These are phyloP conservation scores for Eufriesea mexicana DNA, from an alignment of 1,140 invertebrate species.

Conservation along the genomic window DNA sequence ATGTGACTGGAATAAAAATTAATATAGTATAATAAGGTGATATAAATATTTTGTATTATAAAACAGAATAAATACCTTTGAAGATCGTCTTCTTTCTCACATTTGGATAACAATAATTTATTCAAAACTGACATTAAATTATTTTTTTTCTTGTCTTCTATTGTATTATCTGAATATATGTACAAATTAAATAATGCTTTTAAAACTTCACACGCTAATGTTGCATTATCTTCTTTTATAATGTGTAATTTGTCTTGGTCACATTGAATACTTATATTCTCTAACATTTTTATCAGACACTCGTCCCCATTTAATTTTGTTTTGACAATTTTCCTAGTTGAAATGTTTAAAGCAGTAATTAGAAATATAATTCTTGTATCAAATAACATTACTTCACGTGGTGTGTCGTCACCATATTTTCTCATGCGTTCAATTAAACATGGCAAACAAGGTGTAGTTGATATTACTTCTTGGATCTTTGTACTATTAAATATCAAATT, in stretches of 20 bases:
- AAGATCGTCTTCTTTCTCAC: constrained; percentile 87
- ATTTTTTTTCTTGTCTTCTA: constrained; percentile 88
- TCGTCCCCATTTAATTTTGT: constrained; percentile 91
- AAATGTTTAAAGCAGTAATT: constrained; percentile 90
- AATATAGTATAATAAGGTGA: neutral
- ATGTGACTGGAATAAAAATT: constrained; percentile 72
- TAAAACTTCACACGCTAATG: constrained; percentile 91
- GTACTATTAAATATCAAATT: constrained; percentile 94
- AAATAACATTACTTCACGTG: constrained; percentile 91
- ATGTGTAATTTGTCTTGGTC: constrained; percentile 67
- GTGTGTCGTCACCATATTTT: constrained; percentile 84
- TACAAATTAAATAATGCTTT: constrained; percentile 95
- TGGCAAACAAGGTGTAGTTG: constrained; percentile 88
- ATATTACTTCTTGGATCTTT: constrained; percentile 87
- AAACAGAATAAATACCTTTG: constrained; percentile 83
- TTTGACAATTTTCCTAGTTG: constrained; percentile 88
- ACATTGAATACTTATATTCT: constrained; percentile 85
- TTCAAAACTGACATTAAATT: constrained; percentile 89
- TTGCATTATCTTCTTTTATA: constrained; percentile 84
- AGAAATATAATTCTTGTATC: constrained; percentile 95
- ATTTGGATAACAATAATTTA: constrained; percentile 87
- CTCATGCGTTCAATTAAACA: constrained; percentile 89
- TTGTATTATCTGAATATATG: constrained; percentile 80
- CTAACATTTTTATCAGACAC: constrained; percentile 90
- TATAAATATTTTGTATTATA: neutral